Conservation (phyloP, 1,140 invertebrate species). For the Neuroterus valhalla region DNA sequence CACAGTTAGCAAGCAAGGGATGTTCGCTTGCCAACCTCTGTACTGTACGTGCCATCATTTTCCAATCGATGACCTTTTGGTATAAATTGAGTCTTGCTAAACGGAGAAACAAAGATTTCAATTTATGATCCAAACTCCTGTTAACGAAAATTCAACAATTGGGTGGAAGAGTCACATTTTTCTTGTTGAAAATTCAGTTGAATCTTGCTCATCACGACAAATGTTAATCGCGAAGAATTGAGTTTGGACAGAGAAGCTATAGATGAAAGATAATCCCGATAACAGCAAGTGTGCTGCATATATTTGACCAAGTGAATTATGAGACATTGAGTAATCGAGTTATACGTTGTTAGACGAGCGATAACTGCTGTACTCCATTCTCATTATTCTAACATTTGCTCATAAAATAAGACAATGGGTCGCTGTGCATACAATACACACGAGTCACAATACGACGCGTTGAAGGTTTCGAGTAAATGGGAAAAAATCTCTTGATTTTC, state of each 20-base stretch:
- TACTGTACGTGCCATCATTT: too few relatives aligned
- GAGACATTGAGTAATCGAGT: conserved; percentile 28
- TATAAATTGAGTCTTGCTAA: too few relatives aligned
- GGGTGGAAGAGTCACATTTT: too few relatives aligned
- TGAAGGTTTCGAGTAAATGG: conserved; percentile 11
- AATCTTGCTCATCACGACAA: not conserved
- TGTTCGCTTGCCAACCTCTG: too few relatives aligned
- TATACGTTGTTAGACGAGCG: conserved; percentile 20
- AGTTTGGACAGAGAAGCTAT: not conserved
- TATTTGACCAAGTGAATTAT: conserved; percentile 24
- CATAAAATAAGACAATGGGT: conserved; percentile 28
- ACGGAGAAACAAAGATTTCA: too few relatives aligned
- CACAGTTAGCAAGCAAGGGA: too few relatives aligned
- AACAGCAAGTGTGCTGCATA: not conserved
- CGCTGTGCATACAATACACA: conserved; percentile 24
- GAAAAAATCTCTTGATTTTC: conserved; percentile 12
- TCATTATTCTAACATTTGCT: conserved; percentile 26
- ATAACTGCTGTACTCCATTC: conserved; percentile 24
- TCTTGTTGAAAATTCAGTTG: too few relatives aligned
- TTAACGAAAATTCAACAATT: too few relatives aligned
- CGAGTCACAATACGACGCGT: not conserved
- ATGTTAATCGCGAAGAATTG: conserved; percentile 6
- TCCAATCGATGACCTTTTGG: too few relatives aligned
- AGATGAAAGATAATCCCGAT: conserved; percentile 21
- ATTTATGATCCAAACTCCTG: too few relatives aligned